Evolutionary conservation across 2,888 invertebrate species (phyloP).

Genomic region (Mesoligia furuncula): DNA sequence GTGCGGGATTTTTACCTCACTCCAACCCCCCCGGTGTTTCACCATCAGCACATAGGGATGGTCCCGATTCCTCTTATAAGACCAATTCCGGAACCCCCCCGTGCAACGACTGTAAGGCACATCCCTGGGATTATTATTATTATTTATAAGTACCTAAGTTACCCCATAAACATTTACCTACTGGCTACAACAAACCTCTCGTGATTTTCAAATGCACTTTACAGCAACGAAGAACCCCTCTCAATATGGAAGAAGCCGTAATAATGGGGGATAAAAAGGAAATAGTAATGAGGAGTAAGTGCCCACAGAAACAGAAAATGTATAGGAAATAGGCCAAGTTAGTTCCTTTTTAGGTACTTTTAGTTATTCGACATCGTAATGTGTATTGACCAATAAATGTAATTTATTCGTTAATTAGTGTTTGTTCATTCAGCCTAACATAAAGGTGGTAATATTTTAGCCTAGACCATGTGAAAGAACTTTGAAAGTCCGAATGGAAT

Average conservation of each 20-base stretch:
- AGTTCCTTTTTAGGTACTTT: conserved; percentile 22
- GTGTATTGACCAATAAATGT: conserved; percentile 13
- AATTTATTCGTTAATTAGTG: conserved; percentile 29
- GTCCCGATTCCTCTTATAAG: no score
- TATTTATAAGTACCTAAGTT: no score
- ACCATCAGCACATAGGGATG: no score
- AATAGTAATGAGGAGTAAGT: conserved; percentile 37
- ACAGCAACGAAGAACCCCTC: background rate
- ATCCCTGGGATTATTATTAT: no score
- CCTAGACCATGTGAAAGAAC: background rate
- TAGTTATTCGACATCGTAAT: conserved; percentile 17
- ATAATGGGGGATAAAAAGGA: conserved; percentile 19
- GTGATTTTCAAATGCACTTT: conserved; percentile 8
- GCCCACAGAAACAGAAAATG: conserved; percentile 28
- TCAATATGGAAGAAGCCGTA: background rate
- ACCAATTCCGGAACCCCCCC: no score
- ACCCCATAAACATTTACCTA: background rate
- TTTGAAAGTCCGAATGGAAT: background rate
- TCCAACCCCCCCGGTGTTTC: no score
- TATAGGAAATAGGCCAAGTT: conserved; percentile 14
- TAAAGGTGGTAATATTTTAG: conserved; percentile 6
- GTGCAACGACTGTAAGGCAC: no score
- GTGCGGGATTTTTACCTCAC: no score
- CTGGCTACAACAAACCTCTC: background rate
- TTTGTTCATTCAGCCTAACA: background rate